phyloP scores from a whole-genome alignment of 2,888 invertebrate species.

The Oscheius onirici region DNA sequence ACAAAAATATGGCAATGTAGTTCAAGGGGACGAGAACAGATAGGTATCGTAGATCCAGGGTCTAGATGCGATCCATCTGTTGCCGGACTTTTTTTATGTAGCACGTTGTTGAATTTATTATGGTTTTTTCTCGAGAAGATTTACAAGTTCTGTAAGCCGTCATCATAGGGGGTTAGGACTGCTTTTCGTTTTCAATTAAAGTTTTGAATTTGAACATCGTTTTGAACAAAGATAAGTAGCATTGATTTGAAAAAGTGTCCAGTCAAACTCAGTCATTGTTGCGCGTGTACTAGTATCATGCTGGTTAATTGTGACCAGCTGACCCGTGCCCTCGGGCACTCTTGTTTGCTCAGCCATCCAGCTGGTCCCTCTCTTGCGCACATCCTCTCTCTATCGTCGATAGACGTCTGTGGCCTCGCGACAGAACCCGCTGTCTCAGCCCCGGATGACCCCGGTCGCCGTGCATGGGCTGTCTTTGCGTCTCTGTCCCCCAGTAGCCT shows the following conservation, averaged over 20 bases:
- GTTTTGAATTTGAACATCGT: no score
- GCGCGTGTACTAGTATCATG: conserved; percentile 21
- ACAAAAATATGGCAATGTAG: conserved; percentile 1
- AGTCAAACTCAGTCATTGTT: background rate
- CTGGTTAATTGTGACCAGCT: conserved; percentile 34
- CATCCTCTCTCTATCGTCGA: conserved; percentile 26
- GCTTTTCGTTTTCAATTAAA: no score
- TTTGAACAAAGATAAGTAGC: no score
- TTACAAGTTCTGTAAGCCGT: no score
- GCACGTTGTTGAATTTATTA: no score
- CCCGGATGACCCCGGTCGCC: conserved; percentile 33
- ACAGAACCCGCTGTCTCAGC: conserved; percentile 21
- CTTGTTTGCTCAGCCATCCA: conserved; percentile 32
- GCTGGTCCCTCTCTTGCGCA: conserved; percentile 30
- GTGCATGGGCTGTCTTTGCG: conserved; percentile 31
- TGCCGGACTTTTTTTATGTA: background rate
- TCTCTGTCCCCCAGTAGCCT: conserved; percentile 27
- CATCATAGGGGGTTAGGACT: no score
- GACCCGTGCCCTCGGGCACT: conserved; percentile 35
- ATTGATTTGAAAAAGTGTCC: no score
- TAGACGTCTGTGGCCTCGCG: conserved; percentile 31
- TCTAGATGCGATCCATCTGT: background rate
- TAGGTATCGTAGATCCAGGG: conserved; percentile 23
- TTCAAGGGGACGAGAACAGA: conserved; percentile 13
- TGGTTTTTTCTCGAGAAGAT: no score